phyloP scores from a whole-genome alignment of 2,113 vertebrate genomes.

The Nothoprocta pentlandii region DNA sequence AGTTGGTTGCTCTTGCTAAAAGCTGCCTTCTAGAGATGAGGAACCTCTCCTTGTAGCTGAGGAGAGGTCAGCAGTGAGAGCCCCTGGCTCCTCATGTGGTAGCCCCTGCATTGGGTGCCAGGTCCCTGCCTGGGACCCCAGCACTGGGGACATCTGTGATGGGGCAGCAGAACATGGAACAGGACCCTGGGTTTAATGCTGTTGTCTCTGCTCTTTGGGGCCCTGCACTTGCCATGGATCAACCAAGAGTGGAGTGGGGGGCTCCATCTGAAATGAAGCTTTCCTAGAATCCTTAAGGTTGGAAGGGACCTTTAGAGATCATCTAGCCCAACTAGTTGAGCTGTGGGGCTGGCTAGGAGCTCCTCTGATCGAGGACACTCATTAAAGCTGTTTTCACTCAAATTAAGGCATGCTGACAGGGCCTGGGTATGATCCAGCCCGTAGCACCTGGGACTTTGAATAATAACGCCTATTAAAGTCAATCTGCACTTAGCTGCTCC shows the following conservation, averaged over 20 bases:
- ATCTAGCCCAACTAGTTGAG: background rate
- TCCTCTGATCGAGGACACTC: background rate
- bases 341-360: background rate
- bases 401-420: background rate
- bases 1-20: background rate
- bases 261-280: background rate
- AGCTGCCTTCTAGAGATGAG: background rate
- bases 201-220: background rate
- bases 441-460: background rate
- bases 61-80: background rate
- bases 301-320: too few relatives aligned
- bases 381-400: constrained; percentile 5
- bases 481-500: constrained; percentile 37
- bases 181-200: background rate
- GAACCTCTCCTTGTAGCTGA: background rate
- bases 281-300: background rate
- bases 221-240: background rate
- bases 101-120: background rate
- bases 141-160: background rate
- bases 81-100: background rate
- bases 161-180: background rate
- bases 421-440: background rate
- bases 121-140: background rate
- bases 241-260: background rate
- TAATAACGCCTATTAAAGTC: background rate